Base-by-base conservation (phyloP, 2,888 invertebrate genomes). In the Stenoptilia bipunctidactyla region DNA sequence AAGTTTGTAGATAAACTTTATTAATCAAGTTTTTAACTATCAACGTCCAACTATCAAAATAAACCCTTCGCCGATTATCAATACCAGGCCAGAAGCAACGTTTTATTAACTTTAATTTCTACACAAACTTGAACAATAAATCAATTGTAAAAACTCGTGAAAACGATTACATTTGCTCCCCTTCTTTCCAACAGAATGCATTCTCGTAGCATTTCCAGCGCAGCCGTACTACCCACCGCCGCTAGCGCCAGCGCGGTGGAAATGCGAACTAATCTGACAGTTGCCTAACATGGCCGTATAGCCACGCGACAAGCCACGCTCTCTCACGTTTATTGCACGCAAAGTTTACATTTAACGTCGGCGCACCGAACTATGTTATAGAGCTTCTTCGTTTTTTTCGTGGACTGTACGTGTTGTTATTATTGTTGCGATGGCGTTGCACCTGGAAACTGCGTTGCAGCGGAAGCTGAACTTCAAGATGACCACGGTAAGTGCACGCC, bases 381-480 rank as follows among this genome's bases (percentile, higher is more conserved):
- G 75, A 75, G 75, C 58, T 64, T 65, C 50, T 51, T 55, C 58
- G 58, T 54, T 53, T 56, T 49, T 50, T 52, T 47, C 56, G 56
- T 54, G 54, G 50, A 52, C 58, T 46, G 55, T 57, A 55, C 58
- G 58, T 61, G 56, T 45, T 35, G 35, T 46, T 53, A n/a, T n/a
- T n/a, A n/a, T n/a, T 44, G 80, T 34, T 14, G 34, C 34, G 13
- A 34, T 83, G 83, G 82, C 83, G 58, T 72, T 83, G 41, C 83
- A 83, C 51, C 67, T 83, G 62, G 83, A 82, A 68, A 83, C 83
- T 44, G 71, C 80, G 66, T 65, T 80, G 77, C 83, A 83, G 70
- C 76, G 83, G 51, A 82, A 82, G 74, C 66, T 83, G 52, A 82
- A 79, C 72, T 83, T 80, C 80, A 82, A 82, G 72, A 75, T 83